Percentiles rank a stretch among this genome's conserved stretches.
Conservation (phyloP, 2,113 vertebrate genomes). For the Alectura lathami region DNA sequence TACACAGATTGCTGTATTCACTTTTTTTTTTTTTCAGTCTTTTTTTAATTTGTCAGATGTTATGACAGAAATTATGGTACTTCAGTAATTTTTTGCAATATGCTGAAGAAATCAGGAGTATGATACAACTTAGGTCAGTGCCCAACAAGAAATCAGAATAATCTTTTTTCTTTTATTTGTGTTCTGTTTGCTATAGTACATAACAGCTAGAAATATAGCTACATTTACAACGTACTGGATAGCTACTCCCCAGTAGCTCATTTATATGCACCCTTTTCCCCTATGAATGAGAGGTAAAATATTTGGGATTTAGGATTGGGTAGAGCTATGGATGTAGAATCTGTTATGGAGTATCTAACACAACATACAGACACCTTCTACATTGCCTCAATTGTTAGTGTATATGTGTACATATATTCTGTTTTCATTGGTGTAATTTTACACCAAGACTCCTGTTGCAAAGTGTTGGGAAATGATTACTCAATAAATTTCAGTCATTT, state of each 20-base stretch:
- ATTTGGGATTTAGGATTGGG: neutral
- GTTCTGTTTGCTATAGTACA: neutral
- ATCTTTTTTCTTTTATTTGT: neutral
- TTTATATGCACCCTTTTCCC: neutral
- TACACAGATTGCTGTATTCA: slow-evolving; percentile 29
- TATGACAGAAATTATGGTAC: slow-evolving; percentile 31
- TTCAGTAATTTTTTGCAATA: slow-evolving; percentile 17
- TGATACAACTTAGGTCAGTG: slow-evolving; percentile 5
- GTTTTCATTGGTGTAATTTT: neutral
- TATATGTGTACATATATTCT: neutral
- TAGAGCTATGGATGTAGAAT: neutral
- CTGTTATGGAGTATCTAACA: neutral
- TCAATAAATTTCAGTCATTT: neutral
- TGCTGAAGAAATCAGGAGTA: neutral
- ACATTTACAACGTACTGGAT: neutral
- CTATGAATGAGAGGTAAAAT: neutral
- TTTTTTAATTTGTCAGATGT: slow-evolving; percentile 45
- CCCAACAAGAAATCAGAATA: neutral
- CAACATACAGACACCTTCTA: neutral
- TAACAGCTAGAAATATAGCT: neutral
- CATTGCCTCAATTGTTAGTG: neutral
- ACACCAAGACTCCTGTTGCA: neutral
- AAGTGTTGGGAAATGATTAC: neutral
- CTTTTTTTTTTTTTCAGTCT: slow-evolving; percentile 25
- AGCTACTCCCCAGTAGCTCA: neutral